These are phyloP conservation scores for Darevskia nairensis DNA, from an alignment of 2,797 vertebrate genomes.

Conservation along the genomic window DNA sequence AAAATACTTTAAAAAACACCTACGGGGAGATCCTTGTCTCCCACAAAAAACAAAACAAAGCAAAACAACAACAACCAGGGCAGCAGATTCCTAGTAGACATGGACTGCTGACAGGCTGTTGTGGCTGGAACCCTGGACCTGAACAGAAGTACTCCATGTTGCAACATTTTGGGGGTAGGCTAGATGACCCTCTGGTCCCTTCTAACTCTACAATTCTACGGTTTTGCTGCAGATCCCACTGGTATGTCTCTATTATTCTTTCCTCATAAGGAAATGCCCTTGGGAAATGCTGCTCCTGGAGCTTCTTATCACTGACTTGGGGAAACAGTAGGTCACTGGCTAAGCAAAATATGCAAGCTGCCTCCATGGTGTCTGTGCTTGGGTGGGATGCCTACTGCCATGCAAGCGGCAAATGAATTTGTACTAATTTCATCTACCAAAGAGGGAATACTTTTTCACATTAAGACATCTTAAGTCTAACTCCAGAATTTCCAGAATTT, in stretches of 20 bases:
- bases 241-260: neutral
- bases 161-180: too few species aligned
- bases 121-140: too few species aligned
- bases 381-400: neutral
- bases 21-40: too few species aligned
- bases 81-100: too few species aligned
- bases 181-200: too few species aligned
- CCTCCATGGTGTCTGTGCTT: neutral
- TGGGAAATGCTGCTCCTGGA: neutral
- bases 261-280: neutral
- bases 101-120: too few species aligned
- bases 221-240: too few species aligned
- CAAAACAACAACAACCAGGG: too few species aligned
- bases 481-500: neutral
- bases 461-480: neutral
- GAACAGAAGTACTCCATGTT: too few species aligned
- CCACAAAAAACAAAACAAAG: too few species aligned
- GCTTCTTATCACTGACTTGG: neutral
- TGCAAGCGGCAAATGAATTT: neutral
- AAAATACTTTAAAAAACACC: too few species aligned
- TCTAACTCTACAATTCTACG: too few species aligned
- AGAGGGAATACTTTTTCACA: neutral
- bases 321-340: neutral
- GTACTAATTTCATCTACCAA: slow-evolving; percentile 3
- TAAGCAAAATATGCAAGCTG: neutral